Evolutionary conservation across 2,113 vertebrate genomes (phyloP), one percentile per base, ranked within the genome.

Genomic region (Cranoglanis bouderius): DNA sequence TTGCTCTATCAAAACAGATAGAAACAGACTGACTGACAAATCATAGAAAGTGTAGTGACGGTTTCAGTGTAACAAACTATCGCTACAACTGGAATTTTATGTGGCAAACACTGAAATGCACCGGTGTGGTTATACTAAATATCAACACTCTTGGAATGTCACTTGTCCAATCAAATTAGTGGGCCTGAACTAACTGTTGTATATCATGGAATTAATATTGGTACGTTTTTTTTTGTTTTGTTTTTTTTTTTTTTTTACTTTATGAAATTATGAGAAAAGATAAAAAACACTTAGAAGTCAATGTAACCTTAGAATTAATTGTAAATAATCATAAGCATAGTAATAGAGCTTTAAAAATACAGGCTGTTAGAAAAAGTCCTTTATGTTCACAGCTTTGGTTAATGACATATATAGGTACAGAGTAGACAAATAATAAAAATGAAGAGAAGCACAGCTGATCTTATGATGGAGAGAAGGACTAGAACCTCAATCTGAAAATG

Each of bases 401-500:
- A 72, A 53, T 74, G 43, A 26, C 6, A 2, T 40, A 0, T 72
- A 70, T 7, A 57, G 32, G 12, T 29, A 75, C 2, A 75, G n/a
- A 85, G 2, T 26, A 85, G 35, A 75, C 67, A 85, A 74, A 55
- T 7, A 85, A 35, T 29, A 5, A 85, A 72, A 14, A 9, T 55
- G 21, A 75, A 7, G 51, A 55, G 21, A 75, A 85, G 9, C 49
- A 85, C 49, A 85, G 35, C 85, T 85, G 85, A 55, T 85, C 85
- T 55, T 38, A 85, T 38, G 24, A 85, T 85, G 67, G 85, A 24
- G 35, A 85, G 85, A 38, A 57, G 67, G 14, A 75, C 85, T 12
- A 85, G 29, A 35, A 43, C 6, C 21, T 75, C 24, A 29, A 85
- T 29, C 49, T 75, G 67, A 85, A 24, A 19, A 51, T 67, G 40